These are phyloP conservation scores for pig (Sus scrofa) DNA, from an alignment of 2,113 vertebrate species.

Conservation along the genomic window DNA sequence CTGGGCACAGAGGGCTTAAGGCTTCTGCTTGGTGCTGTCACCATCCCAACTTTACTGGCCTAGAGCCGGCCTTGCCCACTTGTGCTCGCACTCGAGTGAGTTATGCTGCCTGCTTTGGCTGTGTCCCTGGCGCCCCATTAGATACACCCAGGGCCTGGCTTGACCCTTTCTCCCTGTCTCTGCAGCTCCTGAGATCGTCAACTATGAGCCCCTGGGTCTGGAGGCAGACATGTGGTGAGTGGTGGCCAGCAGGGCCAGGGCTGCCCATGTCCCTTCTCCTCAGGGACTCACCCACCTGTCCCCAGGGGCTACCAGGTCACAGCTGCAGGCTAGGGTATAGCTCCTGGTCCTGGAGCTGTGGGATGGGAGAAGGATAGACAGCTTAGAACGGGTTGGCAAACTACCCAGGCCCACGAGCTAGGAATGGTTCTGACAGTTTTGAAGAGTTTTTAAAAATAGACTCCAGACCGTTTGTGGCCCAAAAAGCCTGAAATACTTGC, in stretches of 20 bases:
- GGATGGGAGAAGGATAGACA: neutral
- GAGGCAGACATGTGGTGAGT: conserved; percentile 99
- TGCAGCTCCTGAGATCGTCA: conserved; percentile 98
- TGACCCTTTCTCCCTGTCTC: conserved; percentile 46
- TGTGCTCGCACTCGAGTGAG: neutral
- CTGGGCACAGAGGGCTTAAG: too few relatives aligned
- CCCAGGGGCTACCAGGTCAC: neutral
- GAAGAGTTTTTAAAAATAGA: neutral
- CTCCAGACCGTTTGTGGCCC: neutral
- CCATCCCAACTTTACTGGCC: neutral
- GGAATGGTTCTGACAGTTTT: neutral
- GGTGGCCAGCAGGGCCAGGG: neutral
- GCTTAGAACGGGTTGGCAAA: neutral
- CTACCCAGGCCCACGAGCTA: neutral
- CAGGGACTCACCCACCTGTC: accelerated
- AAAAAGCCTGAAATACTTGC: neutral
- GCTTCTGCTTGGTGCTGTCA: accelerated
- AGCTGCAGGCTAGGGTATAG: accelerated
- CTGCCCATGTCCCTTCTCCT: neutral
- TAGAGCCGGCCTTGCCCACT: neutral
- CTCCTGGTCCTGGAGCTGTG: too few relatives aligned
- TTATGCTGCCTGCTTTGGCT: neutral
- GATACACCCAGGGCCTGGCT: accelerated
- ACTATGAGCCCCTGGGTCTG: conserved; percentile 97
- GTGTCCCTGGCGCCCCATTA: neutral